phyloP scores from a whole-genome alignment of 1,140 invertebrate species.

The Liolophura sinensis region DNA sequence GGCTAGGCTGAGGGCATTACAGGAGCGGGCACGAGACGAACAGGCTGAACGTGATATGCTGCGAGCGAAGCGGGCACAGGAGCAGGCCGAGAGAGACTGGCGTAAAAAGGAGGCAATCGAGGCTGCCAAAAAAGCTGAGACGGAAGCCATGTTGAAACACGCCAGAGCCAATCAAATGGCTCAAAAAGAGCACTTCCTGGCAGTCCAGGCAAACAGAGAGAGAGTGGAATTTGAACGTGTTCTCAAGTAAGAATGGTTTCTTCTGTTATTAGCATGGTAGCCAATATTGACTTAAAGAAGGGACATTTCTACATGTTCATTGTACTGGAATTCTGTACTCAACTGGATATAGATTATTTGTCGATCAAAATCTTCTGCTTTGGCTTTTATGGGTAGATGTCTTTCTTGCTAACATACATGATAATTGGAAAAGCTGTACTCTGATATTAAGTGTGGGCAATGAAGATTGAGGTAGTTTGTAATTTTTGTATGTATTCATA shows the following conservation, averaged over 20 bases:
- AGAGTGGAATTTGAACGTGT: constrained; percentile 57
- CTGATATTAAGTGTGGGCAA: too few relatives aligned
- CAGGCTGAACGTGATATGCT: constrained; percentile 57
- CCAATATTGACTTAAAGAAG: too few relatives aligned
- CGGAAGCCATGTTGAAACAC: constrained; percentile 51
- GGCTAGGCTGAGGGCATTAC: constrained; percentile 51
- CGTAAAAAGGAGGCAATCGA: constrained; percentile 56
- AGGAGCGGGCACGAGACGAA: constrained; percentile 58
- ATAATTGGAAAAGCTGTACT: too few relatives aligned
- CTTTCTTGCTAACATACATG: too few relatives aligned
- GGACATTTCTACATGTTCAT: too few relatives aligned
- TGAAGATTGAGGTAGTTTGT: too few relatives aligned
- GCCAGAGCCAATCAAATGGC: constrained; percentile 54
- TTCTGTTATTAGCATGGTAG: too few relatives aligned
- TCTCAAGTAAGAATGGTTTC: constrained; percentile 43
- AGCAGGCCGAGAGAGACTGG: constrained; percentile 59
- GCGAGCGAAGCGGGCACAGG: constrained; percentile 57
- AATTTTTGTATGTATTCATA: too few relatives aligned
- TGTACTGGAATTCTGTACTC: too few relatives aligned
- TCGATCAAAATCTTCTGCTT: too few relatives aligned
- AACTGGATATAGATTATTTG: too few relatives aligned
- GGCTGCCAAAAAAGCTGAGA: constrained; percentile 50
- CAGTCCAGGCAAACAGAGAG: constrained; percentile 59
- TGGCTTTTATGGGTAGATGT: too few relatives aligned
- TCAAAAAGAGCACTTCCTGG: constrained; percentile 57